These are phyloP conservation scores for Microtus montanus DNA, from an alignment of 2,113 vertebrate genomes.

Conservation along the genomic window DNA sequence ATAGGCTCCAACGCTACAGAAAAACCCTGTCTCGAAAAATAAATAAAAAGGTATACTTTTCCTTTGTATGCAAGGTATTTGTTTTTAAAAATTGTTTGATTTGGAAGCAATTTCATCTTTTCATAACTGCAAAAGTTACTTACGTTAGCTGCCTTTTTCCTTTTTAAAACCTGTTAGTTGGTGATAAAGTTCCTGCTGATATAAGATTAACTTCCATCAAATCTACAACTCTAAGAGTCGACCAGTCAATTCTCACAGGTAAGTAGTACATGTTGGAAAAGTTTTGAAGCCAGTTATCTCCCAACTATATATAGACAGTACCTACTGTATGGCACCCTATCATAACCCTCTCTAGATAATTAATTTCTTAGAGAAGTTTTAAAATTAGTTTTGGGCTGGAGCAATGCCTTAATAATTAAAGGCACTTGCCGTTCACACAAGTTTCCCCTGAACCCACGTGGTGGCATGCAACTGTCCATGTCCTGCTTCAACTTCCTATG, in stretches of 20 bases:
- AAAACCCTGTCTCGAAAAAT: no score
- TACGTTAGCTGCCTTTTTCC: slow-evolving; percentile 9
- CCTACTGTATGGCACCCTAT: background rate
- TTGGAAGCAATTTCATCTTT: slow-evolving; percentile 1
- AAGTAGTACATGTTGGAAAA: slow-evolving; percentile 40
- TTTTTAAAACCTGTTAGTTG: slow-evolving; percentile 86
- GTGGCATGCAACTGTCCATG: no score
- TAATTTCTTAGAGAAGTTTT: background rate
- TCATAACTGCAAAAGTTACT: slow-evolving; percentile 38
- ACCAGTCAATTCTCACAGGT: slow-evolving; percentile 99
- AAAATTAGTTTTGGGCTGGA: background rate
- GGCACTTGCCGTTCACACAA: background rate
- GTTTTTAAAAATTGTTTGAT: slow-evolving; percentile 54
- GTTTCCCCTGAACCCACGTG: background rate
- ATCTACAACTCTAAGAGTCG: slow-evolving; percentile 97
- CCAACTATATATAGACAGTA: background rate
- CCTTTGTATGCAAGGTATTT: background rate
- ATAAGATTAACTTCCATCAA: slow-evolving; percentile 98
- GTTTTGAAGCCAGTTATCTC: background rate
- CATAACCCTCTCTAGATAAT: background rate
- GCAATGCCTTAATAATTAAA: background rate
- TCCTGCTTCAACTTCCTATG: background rate
- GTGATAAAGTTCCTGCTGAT: slow-evolving; percentile 99
- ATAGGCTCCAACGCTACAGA: no score
- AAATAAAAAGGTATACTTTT: background rate